Evolutionary conservation across 1,140 invertebrate species (phyloP), one percentile per base, ranked within the genome.

Genomic region (Leptopilina clavipes): DNA sequence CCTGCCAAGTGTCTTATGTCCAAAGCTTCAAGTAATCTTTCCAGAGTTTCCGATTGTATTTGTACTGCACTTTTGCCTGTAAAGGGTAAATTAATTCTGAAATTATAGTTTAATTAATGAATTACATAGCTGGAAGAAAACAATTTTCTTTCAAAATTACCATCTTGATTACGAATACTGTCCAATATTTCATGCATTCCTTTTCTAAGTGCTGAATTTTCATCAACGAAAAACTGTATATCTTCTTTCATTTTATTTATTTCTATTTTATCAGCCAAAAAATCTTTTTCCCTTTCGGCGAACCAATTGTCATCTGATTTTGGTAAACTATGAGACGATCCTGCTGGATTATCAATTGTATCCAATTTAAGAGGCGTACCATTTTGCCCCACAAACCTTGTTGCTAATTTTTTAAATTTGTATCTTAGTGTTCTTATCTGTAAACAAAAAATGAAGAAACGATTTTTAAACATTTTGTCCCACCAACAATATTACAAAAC

Each of bases 131-230:
- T n/a, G n/a, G n/a, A n/a, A 31, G 25, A 31, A 31, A 31, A 31
- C 1, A 5, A 31, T 31, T 31, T 19, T 54, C 10, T 17, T 54
- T 25, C n/a, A n/a, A n/a, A n/a, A n/a, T 86, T 85, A 92, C 93
- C 91, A 90, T 92, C 91, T 89, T 92, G 91, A 78, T 89, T 86
- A 75, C 91, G 91, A 74, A 94, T 90, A 84, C 92, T 92, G 73
- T 93, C 91, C 73, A 94, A 83, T 80, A 94, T 93, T 86, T 94
- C 93, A 83, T 94, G 93, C 79, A 95, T 90, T 43, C 94, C 94
- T 86, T 93, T 93, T 73, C 94, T 88, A 19, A 95, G 88, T 1
- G 93, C 93, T 87, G 94, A 93, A 85, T 95, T 95, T 90, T 95
- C 94, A 83, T 94, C 92, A 71, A 93, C 87, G 10, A 95, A 86